Evolutionary conservation across 92 coral and sea anemone genomes (phyloP), one percentile per base, ranked within the genome.

Genomic region (Ricordea florida): DNA sequence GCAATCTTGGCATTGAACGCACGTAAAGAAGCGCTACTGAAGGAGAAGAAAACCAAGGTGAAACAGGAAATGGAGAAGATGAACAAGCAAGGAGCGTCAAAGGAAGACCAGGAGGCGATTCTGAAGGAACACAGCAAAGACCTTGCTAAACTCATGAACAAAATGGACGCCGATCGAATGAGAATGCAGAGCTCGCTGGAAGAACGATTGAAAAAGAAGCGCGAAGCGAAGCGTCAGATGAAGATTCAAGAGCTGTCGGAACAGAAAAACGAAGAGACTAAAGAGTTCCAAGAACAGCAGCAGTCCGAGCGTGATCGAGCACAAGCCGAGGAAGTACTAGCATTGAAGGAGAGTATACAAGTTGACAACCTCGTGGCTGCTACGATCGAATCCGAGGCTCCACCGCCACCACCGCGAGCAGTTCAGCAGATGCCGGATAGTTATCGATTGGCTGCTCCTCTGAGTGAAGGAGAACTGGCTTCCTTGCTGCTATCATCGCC

Each of bases 151-250:
- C 82, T 94, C 25, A 94, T 94, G 98, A 94, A 94, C 81, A 94
- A 94, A 72, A 86, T 94, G 93, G 98, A 94, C 35, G 98, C 98
- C 6, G 98, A 94, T 46, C 74, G 97, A 76, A 94, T 94, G 98
- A 73, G 98, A 4, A 94, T 94, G 98, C 98, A 94, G 86, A 94
- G 98, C 46, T 94, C 98, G 21, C 81, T 94, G 20, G 98, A 94
- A 67, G 98, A 94, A 57, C 70, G 98, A 33, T 36, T 94, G 61
- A 92, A 83, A 74, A 92, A 89, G 65, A 88, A 87, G 65, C 81
- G 98, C 31, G 93, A 92, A 10, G 96, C 92, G 10, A 92, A 94
- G 69, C 84, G 92, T 27, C 78, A 84, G 44, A 89, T 83, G 6
- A 94, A 94, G 70, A 22, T 88, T 21, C 75, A 82, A 11, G 98